A percentile compares a stretch with the other conserved stretches of the same genome.
Evolutionary conservation across 1,140 invertebrate genomes (phyloP).

Genomic region (Sarcophaga peregrina): DNA sequence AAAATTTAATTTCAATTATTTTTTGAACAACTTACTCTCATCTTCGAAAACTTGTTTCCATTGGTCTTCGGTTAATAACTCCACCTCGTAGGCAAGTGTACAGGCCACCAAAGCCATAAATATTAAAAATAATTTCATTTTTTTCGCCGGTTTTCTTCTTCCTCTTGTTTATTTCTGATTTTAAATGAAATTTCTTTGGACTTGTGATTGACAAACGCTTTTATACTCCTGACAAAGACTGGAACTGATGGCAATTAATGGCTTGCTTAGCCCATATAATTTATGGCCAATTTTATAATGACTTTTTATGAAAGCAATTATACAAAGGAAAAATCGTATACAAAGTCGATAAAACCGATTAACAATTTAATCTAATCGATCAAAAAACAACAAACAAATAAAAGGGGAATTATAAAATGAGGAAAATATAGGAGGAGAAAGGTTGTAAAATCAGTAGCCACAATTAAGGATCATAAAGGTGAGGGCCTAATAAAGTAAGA

Average conservation of each 20-base stretch:
- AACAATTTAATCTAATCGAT: neutral
- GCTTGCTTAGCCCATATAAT: neutral
- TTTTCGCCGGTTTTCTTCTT: neutral
- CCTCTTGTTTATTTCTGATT: neutral
- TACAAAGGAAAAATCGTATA: neutral
- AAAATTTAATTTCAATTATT: no score
- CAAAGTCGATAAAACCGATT: neutral
- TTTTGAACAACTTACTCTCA: slow-evolving; percentile 52
- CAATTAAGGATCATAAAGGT: no score
- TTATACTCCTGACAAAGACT: neutral
- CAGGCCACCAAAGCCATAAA: slow-evolving; percentile 57
- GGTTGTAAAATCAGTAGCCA: no score
- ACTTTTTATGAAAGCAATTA: neutral
- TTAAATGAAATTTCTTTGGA: neutral
- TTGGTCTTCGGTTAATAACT: slow-evolving; percentile 54
- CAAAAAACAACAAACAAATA: neutral
- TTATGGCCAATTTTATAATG: neutral
- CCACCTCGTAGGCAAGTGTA: slow-evolving; percentile 56
- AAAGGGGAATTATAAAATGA: neutral
- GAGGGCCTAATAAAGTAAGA: neutral
- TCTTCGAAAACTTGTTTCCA: slow-evolving; percentile 54
- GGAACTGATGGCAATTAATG: no score
- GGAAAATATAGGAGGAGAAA: no score
- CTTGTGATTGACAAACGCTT: neutral
- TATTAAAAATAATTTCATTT: slow-evolving; percentile 45